phyloP scores from a whole-genome alignment of 2,113 vertebrate species.

The Syrrhaptes paradoxus region DNA sequence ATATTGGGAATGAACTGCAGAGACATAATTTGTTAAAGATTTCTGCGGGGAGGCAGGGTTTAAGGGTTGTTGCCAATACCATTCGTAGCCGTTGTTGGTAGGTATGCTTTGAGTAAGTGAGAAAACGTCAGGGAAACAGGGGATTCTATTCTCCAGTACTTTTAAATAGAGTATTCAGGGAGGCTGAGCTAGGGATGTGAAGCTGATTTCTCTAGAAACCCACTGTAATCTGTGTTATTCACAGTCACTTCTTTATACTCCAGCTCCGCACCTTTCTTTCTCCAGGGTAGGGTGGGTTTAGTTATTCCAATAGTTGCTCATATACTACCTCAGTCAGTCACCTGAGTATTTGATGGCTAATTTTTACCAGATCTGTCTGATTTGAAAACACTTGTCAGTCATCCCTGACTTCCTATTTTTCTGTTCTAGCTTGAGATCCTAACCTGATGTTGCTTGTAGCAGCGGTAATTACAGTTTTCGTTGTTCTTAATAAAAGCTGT shows the following conservation, averaged over 20 bases:
- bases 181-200: neutral
- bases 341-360: neutral
- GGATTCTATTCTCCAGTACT: neutral
- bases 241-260: neutral
- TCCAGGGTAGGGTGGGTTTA: neutral
- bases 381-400: neutral
- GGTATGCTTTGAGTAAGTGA: neutral
- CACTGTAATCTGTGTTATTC: neutral
- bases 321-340: neutral
- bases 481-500: neutral
- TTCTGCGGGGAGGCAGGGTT: neutral
- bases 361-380: neutral
- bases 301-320: neutral
- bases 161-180: neutral
- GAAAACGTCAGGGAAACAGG: neutral
- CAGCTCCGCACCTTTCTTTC: neutral
- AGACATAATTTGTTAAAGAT: neutral
- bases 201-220: neutral
- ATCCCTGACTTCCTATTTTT: neutral
- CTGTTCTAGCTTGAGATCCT: neutral
- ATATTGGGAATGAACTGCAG: neutral
- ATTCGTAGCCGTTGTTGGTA: neutral
- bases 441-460: neutral
- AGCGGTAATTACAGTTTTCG: neutral
- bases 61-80: neutral